A percentile compares a stretch with the other conserved stretches of the same genome.
phyloP scores from a whole-genome alignment of 1,140 invertebrate species.

The Dendrolimus punctatus region DNA sequence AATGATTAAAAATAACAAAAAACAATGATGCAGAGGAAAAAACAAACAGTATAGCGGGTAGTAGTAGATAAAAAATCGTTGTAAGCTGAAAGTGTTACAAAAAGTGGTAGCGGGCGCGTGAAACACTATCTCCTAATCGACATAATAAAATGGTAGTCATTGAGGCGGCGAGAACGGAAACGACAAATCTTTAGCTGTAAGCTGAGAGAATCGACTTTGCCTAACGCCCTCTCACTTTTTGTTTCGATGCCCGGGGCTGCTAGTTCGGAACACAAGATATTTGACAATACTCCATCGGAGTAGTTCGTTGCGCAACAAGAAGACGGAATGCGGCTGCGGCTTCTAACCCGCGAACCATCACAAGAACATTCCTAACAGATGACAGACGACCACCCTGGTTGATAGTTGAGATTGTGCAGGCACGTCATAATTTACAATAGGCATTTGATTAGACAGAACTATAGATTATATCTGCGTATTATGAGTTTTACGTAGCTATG shows the following conservation, averaged over 20 bases:
- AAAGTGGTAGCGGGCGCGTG: slow-evolving; percentile 64
- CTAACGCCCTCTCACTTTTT: slow-evolving; percentile 50
- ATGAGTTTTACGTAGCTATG: too few species aligned
- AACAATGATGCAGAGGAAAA: slow-evolving; percentile 30
- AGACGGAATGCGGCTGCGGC: slow-evolving; percentile 35
- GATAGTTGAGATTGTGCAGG: slow-evolving; percentile 25
- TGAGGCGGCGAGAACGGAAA: slow-evolving; percentile 63
- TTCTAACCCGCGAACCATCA: slow-evolving; percentile 44
- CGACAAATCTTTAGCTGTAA: slow-evolving; percentile 60
- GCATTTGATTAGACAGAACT: slow-evolving; percentile 26
- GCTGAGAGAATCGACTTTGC: slow-evolving; percentile 35
- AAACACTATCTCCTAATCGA: slow-evolving; percentile 68
- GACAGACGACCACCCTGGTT: slow-evolving; percentile 44
- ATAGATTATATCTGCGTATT: too few species aligned
- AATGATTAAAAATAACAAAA: slow-evolving; percentile 23
- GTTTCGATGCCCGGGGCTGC: slow-evolving; percentile 22
- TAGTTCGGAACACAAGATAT: slow-evolving; percentile 11
- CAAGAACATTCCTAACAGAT: slow-evolving; percentile 32
- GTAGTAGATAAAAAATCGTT: slow-evolving; percentile 62
- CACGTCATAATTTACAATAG: slow-evolving; percentile 40
- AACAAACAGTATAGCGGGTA: slow-evolving; percentile 31
- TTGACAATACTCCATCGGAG: slow-evolving; percentile 46
- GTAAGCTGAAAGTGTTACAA: slow-evolving; percentile 60
- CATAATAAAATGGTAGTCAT: slow-evolving; percentile 65
- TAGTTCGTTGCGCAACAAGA: slow-evolving; percentile 23